A percentile compares a stretch with the other conserved stretches of the same genome.
phyloP scores from a whole-genome alignment of 2,888 invertebrate species.

The Furcula furcula region DNA sequence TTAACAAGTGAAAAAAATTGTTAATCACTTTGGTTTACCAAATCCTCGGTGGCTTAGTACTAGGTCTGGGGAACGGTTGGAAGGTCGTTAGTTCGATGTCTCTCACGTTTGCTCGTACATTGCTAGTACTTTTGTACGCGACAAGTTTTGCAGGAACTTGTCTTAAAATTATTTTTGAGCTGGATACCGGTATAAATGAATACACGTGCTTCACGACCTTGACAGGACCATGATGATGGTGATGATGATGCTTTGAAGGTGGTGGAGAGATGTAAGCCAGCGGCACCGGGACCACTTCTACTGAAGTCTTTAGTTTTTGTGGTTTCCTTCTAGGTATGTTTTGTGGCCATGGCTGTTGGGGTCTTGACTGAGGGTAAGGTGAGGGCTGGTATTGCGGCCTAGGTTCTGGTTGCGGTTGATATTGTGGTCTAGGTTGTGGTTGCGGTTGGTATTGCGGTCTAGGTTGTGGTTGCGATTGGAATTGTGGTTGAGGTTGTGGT shows the following conservation, averaged over 20 bases:
- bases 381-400: constrained; percentile 18
- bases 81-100: constrained; percentile 63
- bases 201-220: constrained; percentile 57
- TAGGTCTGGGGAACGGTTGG: constrained; percentile 48
- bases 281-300: constrained; percentile 69
- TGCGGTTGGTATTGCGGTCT: constrained; percentile 10
- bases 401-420: constrained; percentile 15
- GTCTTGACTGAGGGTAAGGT: too few relatives aligned
- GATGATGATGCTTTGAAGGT: constrained; percentile 38
- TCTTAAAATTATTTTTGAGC: constrained; percentile 57
- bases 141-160: constrained; percentile 45
- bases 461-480: constrained; percentile 7
- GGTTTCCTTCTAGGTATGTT: constrained; percentile 29
- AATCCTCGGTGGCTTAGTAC: constrained; percentile 54
- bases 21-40: constrained; percentile 27
- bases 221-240: constrained; percentile 31
- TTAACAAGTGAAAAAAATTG: constrained; percentile 57
- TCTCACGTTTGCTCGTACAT: constrained; percentile 38
- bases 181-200: constrained; percentile 51
- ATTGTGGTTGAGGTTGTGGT: constrained; percentile 9
- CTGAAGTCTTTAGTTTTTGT: constrained; percentile 62
- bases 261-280: constrained; percentile 70
- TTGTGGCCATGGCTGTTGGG: constrained; percentile 9
- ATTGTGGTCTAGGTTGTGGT: constrained; percentile 10
- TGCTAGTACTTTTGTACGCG: constrained; percentile 35